Base-by-base conservation (phyloP, 1,140 invertebrate species). In the Alviniconcha marisindica region DNA sequence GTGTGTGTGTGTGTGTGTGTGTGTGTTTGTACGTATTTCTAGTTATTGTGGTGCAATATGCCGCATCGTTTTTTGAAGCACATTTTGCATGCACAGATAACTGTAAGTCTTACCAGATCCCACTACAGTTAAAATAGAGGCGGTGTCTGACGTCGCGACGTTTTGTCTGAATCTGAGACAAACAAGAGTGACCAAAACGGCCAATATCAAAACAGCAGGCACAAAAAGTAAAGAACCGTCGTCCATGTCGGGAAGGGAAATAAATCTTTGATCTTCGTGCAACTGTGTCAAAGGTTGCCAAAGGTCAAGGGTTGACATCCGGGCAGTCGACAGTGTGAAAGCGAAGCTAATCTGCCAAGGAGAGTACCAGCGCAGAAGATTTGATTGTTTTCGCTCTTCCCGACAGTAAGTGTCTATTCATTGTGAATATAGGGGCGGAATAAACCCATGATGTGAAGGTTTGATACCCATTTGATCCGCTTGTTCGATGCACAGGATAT, bases 21-120 rank as follows among this genome's bases (percentile, higher is more conserved):
- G n/a, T n/a, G n/a, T n/a, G n/a, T n/a, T n/a, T n/a, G n/a, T n/a
- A n/a, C n/a, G n/a, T n/a, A n/a, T n/a, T n/a, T n/a, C n/a, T n/a
- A n/a, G n/a, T n/a, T n/a, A n/a, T n/a, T n/a, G n/a, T n/a, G n/a
- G n/a, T n/a, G n/a, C n/a, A n/a, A n/a, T n/a, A n/a, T n/a, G n/a
- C n/a, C n/a, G n/a, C n/a, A n/a, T n/a, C n/a, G n/a, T n/a, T n/a
- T n/a, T n/a, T n/a, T n/a, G n/a, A n/a, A n/a, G n/a, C n/a, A n/a
- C n/a, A n/a, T n/a, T n/a, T n/a, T n/a, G n/a, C n/a, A n/a, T n/a
- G n/a, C n/a, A n/a, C n/a, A n/a, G n/a, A n/a, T n/a, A n/a, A n/a
- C n/a, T n/a, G n/a, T n/a, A n/a, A 63, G 54, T 5, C 69, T 66
- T 81, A 86, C 85, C 85, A 82, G 85, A 86, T 28, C 85, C 85